Evolutionary conservation across 2,113 vertebrate genomes (phyloP), one percentile per base, ranked within the genome.

Genomic region (Lepisosteus osseus): DNA sequence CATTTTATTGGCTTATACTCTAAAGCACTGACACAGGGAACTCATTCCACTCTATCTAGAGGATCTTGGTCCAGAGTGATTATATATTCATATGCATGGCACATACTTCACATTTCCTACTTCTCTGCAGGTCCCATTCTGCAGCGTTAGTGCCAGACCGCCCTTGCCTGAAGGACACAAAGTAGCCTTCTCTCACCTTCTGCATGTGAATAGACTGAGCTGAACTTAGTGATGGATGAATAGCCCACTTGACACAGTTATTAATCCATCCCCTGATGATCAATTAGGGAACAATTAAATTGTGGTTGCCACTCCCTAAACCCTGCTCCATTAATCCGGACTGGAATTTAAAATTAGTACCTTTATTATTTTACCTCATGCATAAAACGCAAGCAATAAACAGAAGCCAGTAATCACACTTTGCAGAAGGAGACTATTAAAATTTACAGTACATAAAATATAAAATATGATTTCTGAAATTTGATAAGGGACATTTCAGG

Each of bases 141-240:
- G 47, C 47, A 9, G 47, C 13, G 47, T 6, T 54, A 61, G 56
- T 71, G 64, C 76, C 42, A 72, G 70, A 57, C 41, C 77, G 83
- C 77, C 84, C 84, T 87, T 83, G 78, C 74, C 69, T 84, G 81
- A 86, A 88, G 81, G 86, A 79, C 75, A 0, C 43, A 71, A 76
- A 42, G 6, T 44, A 68, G 59, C 44, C 13, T 14, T 56, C 17
- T 43, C 51, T 65, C 75, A 66, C 68, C 64, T 68, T 72, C 75
- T 83, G 73, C 77, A 81, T 80, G 71, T 73, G 73, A 86, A 83
- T 84, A 77, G 85, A 84, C 81, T 79, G 47, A 68, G 72, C 75
- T 82, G 74, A 73, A 65, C 79, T 72, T 80, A 44, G 82, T 80
- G 82, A 84, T 65, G 78, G 72, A 70, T 75, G 56, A 72, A 56